phyloP scores from a whole-genome alignment of 2,888 invertebrate genomes.

The Dryomyza anilis region DNA sequence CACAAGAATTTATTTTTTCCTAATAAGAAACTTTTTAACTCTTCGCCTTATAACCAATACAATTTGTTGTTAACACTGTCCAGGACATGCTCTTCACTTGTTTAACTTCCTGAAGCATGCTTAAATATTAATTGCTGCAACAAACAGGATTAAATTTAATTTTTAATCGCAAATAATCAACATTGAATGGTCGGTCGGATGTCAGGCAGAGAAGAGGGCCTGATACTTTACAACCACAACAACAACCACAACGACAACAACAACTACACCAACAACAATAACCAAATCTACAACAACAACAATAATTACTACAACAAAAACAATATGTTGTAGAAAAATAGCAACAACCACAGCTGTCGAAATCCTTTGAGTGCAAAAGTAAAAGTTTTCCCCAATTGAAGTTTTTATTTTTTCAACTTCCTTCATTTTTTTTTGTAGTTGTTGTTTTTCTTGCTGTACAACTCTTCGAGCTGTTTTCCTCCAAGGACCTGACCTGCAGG shows the following conservation, averaged over 20 bases:
- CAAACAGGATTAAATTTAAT: no score
- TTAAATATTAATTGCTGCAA: no score
- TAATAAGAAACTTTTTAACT: no score
- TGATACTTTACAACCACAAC: not conserved
- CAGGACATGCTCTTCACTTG: no score
- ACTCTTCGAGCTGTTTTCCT: no score
- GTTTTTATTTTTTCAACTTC: conserved; percentile 6
- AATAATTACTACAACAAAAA: not conserved
- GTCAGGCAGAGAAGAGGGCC: not conserved
- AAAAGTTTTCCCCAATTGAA: conserved; percentile 25
- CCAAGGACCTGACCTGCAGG: not conserved
- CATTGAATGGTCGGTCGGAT: not conserved
- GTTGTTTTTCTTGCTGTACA: no score
- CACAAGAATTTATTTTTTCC: no score
- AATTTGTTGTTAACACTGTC: no score
- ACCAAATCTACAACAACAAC: not conserved
- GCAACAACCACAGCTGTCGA: not conserved
- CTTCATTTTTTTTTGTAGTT: no score
- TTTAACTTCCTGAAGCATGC: no score
- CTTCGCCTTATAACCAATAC: no score
- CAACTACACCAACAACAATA: not conserved
- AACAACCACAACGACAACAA: not conserved
- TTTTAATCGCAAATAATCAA: not conserved
- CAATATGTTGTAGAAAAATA: no score
- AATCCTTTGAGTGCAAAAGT: conserved; percentile 18